phyloP scores from a whole-genome alignment of 1,140 invertebrate species.

The Leguminivora glycinivorella region DNA sequence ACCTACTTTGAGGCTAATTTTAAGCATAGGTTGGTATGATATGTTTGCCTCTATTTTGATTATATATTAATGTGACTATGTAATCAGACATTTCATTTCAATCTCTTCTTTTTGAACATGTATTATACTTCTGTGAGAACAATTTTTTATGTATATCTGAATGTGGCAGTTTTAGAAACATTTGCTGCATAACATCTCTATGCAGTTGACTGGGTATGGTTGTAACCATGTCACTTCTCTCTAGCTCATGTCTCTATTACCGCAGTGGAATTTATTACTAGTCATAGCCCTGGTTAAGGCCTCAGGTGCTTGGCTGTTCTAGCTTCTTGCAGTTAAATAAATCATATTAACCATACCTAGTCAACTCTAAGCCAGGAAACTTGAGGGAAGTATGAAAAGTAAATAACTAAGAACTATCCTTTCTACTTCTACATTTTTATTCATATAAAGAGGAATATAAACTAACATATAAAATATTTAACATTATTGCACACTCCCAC shows the following conservation, averaged over 20 bases:
- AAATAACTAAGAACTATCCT: slow-evolving; percentile 16
- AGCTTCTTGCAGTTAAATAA: no score
- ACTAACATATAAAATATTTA: slow-evolving; percentile 13
- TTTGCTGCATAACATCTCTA: no score
- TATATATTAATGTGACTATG: slow-evolving; percentile 19
- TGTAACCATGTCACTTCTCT: no score
- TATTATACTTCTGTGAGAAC: no score
- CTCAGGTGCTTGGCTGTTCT: no score
- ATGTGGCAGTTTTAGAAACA: no score
- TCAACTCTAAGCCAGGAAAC: not conserved
- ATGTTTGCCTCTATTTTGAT: slow-evolving; percentile 12
- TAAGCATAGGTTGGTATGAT: slow-evolving; percentile 2
- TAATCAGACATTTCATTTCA: not conserved
- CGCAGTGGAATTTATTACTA: no score
- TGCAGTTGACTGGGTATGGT: no score
- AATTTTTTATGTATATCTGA: no score
- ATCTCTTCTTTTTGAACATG: not conserved
- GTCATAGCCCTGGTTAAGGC: no score
- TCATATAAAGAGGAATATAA: slow-evolving; percentile 18
- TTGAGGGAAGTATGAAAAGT: slow-evolving; percentile 4
- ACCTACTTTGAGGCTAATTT: not conserved
- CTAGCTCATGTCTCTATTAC: no score
- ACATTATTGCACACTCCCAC: slow-evolving; percentile 62
- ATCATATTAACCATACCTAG: no score
- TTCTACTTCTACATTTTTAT: slow-evolving; percentile 31